Percentiles rank a stretch among this genome's conserved stretches.
phyloP scores from a whole-genome alignment of 2,113 vertebrate species.

The Nettapus auritus region DNA sequence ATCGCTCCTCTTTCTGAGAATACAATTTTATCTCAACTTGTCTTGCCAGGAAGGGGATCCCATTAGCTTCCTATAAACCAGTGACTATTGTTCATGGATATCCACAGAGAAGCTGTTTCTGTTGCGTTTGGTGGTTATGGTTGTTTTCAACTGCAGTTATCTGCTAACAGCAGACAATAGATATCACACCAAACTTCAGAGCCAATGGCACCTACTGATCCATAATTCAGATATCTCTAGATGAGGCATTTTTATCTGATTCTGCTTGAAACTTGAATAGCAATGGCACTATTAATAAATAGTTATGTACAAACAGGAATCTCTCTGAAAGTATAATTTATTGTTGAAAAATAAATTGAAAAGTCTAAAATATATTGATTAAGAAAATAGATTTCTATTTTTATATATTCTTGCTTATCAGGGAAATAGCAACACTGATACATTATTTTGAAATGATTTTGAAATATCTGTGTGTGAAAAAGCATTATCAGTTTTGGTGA shows the following conservation, averaged over 20 bases:
- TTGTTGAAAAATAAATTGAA: background rate
- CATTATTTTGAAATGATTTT: background rate
- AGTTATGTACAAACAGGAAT: background rate
- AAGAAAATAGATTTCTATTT: background rate
- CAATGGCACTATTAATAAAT: background rate
- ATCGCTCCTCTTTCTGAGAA: background rate
- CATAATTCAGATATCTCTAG: background rate
- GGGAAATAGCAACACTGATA: background rate
- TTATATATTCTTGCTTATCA: background rate
- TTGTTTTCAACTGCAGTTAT: background rate
- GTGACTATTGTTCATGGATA: background rate
- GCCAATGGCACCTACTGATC: background rate
- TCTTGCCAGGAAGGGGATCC: background rate
- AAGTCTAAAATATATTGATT: background rate
- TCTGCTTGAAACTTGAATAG: background rate
- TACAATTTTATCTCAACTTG: background rate
- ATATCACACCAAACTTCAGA: background rate
- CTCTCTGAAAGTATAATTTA: background rate
- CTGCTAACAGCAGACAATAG: background rate
- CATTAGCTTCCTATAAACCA: background rate
- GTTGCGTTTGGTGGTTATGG: background rate
- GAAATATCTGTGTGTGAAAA: conserved; percentile 1
- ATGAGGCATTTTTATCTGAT: background rate
- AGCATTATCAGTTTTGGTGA: background rate
- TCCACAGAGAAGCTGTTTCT: background rate